phyloP scores from a whole-genome alignment of 2,113 vertebrate genomes.

The Pampusana beccarii region DNA sequence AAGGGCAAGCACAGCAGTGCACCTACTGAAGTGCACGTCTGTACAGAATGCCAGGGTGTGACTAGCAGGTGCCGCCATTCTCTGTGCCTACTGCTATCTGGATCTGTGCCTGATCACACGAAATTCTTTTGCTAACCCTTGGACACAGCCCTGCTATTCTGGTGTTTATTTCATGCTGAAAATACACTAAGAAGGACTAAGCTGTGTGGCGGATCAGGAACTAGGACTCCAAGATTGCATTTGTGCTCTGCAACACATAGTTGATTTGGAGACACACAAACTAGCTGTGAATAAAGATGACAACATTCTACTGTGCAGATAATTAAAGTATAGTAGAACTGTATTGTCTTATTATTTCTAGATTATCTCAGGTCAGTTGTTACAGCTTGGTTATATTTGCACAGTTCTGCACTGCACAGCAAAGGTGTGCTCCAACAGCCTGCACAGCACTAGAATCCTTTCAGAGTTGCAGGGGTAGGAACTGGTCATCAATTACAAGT shows the following conservation, averaged over 20 bases:
- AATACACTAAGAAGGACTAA: neutral
- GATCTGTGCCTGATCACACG: neutral
- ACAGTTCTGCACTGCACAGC: neutral
- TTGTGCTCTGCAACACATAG: neutral
- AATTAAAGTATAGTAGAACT: neutral
- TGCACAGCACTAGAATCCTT: neutral
- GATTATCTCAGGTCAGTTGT: neutral
- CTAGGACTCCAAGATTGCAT: neutral
- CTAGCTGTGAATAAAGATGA: neutral
- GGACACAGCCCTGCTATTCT: neutral
- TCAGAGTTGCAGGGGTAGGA: neutral
- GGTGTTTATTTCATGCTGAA: neutral
- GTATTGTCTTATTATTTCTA: neutral
- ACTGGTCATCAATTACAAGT: neutral
- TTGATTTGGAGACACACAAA: neutral
- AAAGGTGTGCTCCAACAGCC: neutral
- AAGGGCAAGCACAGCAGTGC: neutral
- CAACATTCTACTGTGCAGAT: neutral
- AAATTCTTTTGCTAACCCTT: neutral
- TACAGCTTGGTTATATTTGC: neutral
- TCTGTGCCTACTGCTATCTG: neutral
- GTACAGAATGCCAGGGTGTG: neutral
- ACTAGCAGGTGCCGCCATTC: neutral
- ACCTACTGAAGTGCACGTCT: neutral
- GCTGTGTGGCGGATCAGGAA: neutral